A percentile compares a stretch with the other conserved stretches of the same genome.
Evolutionary conservation across 1,140 invertebrate species (phyloP).

Genomic region (Camponotus pennsylvanicus): DNA sequence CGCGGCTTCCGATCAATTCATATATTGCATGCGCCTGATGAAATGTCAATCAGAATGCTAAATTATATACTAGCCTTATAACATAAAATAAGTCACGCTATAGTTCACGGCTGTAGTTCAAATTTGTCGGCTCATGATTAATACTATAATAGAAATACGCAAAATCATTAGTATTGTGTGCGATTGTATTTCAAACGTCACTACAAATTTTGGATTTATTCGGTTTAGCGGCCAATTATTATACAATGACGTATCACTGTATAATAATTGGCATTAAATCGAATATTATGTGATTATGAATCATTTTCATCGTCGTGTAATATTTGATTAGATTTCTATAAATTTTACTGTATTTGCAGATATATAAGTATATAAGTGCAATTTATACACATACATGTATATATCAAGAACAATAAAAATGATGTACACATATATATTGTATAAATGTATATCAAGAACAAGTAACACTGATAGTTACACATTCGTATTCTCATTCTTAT

Average conservation of each 20-base stretch:
- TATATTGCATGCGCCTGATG: background rate
- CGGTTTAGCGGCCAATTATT: background rate
- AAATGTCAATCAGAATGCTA: constrained; percentile 28
- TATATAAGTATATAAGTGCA: background rate
- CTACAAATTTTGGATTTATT: background rate
- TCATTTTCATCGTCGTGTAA: no score
- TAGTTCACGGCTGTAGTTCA: background rate
- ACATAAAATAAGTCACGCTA: constrained; percentile 10
- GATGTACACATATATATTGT: background rate
- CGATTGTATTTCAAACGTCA: background rate
- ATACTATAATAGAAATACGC: constrained; percentile 14
- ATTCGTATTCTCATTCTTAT: background rate
- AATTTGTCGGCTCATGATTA: background rate
- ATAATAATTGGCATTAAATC: no score
- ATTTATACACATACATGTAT: background rate
- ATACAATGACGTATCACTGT: background rate
- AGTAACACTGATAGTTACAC: background rate
- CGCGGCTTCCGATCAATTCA: background rate
- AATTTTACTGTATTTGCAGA: background rate
- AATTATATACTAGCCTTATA: background rate
- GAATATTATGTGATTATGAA: no score
- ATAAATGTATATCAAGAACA: background rate
- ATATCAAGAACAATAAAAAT: background rate
- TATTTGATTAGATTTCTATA: background rate
- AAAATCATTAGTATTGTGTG: background rate